Evolutionary conservation across 2,113 vertebrate genomes (phyloP).

Genomic region (Zosterops borbonicus): DNA sequence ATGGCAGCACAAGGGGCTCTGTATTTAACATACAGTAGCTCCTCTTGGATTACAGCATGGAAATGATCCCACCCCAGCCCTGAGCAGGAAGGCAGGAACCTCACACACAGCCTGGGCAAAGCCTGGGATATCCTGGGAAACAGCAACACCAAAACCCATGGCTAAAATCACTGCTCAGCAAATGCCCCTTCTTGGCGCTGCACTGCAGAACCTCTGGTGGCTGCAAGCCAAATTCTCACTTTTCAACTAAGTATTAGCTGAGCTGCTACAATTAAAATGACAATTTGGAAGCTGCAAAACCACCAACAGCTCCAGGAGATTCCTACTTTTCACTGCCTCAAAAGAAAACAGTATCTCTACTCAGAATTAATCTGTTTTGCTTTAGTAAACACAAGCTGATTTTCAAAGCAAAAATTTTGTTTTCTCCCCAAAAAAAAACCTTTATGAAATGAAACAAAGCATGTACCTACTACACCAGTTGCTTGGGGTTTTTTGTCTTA

Average conservation of each 20-base stretch:
- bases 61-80: background rate
- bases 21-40: slow-evolving; percentile 17
- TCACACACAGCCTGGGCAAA: background rate
- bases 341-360: background rate
- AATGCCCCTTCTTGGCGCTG: background rate
- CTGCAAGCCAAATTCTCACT: background rate
- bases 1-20: background rate
- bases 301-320: background rate
- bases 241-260: background rate
- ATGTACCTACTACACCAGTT: background rate
- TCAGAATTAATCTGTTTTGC: background rate
- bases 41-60: background rate
- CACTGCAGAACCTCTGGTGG: background rate
- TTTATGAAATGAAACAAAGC: background rate
- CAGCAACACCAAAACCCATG: background rate
- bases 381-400: background rate
- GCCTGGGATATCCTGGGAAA: background rate
- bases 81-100: background rate
- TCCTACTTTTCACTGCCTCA: background rate
- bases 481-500: background rate
- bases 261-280: background rate
- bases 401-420: background rate
- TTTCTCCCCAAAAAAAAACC: background rate
- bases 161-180: background rate
- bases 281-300: background rate